A percentile compares a stretch with the other conserved stretches of the same genome.
Conservation (phyloP, 2,113 vertebrate species). For the Scomber colias region DNA sequence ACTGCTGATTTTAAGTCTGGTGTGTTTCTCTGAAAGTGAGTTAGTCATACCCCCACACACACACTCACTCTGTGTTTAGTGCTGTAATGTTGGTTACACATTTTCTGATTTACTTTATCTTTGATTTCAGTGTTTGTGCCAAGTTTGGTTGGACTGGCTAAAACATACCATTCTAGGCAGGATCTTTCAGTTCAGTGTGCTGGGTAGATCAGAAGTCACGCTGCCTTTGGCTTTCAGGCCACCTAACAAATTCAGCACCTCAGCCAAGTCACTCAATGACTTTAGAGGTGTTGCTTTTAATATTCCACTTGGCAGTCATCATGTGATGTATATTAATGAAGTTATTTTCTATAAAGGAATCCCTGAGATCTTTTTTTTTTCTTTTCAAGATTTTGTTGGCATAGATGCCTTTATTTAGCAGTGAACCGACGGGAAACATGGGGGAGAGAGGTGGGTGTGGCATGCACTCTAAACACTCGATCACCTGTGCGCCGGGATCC, state of each 20-base stretch:
- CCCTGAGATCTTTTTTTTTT: too few relatives aligned
- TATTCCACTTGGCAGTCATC: not conserved
- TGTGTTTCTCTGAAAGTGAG: too few relatives aligned
- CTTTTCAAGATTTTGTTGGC: too few relatives aligned
- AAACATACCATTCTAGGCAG: slow-evolving; percentile 13
- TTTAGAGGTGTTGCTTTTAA: not conserved
- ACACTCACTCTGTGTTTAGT: not conserved
- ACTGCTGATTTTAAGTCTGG: too few relatives aligned
- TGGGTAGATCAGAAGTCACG: not conserved
- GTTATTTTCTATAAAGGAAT: not conserved
- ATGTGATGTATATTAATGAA: not conserved
- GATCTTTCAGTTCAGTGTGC: too few relatives aligned
- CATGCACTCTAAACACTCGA: too few relatives aligned
- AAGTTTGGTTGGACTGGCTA: not conserved
- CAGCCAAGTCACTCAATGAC: not conserved
- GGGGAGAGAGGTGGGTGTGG: too few relatives aligned
- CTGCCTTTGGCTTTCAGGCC: not conserved
- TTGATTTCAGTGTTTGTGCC: not conserved
- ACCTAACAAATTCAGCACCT: not conserved
- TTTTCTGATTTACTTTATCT: slow-evolving; percentile 1
- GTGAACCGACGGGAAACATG: too few relatives aligned
- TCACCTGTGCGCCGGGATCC: not conserved
- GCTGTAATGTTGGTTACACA: slow-evolving; percentile 7
- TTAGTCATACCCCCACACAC: not conserved
- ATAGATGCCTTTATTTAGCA: too few relatives aligned